phyloP scores from a whole-genome alignment of 2,797 vertebrate genomes.

The Bovichtus diacanthus region DNA sequence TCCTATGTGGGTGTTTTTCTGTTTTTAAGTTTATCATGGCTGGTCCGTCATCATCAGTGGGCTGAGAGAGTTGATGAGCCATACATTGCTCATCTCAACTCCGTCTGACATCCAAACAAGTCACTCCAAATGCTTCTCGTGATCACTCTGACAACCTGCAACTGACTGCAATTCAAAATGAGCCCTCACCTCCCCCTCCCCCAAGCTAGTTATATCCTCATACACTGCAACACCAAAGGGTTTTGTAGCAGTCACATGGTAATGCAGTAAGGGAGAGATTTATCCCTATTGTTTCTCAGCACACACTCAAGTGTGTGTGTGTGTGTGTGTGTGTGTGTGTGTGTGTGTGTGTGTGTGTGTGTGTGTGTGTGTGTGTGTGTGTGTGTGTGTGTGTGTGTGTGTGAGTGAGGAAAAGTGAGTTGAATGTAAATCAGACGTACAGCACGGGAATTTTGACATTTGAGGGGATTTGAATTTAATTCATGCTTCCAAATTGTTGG shows the following conservation, averaged over 20 bases:
- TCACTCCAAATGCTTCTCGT: slow-evolving; percentile 21
- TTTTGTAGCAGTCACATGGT: slow-evolving; percentile 46
- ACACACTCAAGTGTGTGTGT: too few relatives aligned
- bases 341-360: too few relatives aligned
- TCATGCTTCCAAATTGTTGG: background rate
- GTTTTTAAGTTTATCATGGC: background rate
- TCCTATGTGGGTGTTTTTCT: background rate
- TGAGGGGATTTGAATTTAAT: slow-evolving; percentile 8
- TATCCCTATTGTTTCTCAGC: slow-evolving; percentile 38
- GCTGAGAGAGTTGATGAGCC: slow-evolving; percentile 16
- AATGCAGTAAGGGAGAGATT: slow-evolving; percentile 20
- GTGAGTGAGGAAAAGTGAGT: background rate
- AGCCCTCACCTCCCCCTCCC: background rate
- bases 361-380: too few relatives aligned
- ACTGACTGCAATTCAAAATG: slow-evolving; percentile 47
- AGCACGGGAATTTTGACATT: background rate
- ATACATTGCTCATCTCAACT: slow-evolving; percentile 32
- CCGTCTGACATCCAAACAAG: slow-evolving; percentile 29
- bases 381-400: too few relatives aligned
- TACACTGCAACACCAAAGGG: slow-evolving; percentile 19
- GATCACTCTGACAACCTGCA: slow-evolving; percentile 56
- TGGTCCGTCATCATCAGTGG: slow-evolving; percentile 10
- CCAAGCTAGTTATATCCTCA: slow-evolving; percentile 24
- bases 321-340: too few relatives aligned
- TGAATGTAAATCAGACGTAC: slow-evolving; percentile 9